Evolutionary conservation across 2,797 vertebrate species (phyloP).

Genomic region (Pipistrellus nathusii): DNA sequence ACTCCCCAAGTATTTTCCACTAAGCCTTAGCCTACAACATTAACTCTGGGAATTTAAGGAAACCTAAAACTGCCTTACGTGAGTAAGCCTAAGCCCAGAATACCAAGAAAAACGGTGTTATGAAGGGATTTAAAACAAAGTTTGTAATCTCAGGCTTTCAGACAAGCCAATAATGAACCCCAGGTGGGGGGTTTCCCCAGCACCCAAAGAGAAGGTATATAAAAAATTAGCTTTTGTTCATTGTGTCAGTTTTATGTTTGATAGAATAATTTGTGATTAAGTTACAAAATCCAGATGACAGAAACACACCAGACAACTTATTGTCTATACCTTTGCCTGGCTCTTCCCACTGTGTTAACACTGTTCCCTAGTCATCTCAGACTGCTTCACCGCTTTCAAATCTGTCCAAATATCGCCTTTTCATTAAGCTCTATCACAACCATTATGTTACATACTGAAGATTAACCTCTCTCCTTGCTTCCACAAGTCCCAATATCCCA

Average conservation of each 20-base stretch:
- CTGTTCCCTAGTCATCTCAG: background rate
- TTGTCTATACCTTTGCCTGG: background rate
- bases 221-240: slow-evolving; percentile 43
- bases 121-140: slow-evolving; percentile 42
- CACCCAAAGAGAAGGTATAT: background rate
- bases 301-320: slow-evolving; percentile 30
- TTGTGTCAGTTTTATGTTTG: background rate
- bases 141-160: background rate
- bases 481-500: background rate
- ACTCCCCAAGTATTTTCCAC: slow-evolving; percentile 41
- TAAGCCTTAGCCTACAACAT: background rate
- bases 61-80: background rate
- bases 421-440: background rate
- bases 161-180: background rate
- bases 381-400: background rate
- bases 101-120: background rate
- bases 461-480: background rate
- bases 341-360: background rate
- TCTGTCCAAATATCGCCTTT: background rate
- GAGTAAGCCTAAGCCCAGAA: background rate
- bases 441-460: background rate
- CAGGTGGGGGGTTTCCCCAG: background rate
- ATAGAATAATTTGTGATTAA: slow-evolving; percentile 40
- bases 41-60: background rate
- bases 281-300: slow-evolving; percentile 26